Evolutionary conservation across 2,888 invertebrate species (phyloP).

Genomic region (Aleiodes testaceus): DNA sequence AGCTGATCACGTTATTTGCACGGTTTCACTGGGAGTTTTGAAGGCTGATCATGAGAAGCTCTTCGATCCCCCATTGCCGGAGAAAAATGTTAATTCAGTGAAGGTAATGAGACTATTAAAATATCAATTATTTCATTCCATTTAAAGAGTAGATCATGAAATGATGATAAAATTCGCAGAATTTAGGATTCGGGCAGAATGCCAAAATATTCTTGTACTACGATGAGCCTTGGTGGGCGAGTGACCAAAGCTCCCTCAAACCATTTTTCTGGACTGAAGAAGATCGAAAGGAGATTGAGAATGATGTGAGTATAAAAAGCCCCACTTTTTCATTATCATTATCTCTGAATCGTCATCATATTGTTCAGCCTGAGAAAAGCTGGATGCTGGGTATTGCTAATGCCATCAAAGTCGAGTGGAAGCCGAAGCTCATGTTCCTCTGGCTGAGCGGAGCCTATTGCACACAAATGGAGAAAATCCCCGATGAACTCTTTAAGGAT

Average conservation of each 20-base stretch:
- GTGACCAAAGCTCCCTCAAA: constrained; percentile 65
- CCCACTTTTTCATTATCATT: not conserved
- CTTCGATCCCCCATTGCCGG: constrained; percentile 77
- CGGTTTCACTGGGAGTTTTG: constrained; percentile 81
- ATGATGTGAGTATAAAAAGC: constrained; percentile 68
- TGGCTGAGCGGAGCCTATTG: constrained; percentile 81
- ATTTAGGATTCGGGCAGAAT: constrained; percentile 79
- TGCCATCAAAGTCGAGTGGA: constrained; percentile 77
- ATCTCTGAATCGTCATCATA: not conserved
- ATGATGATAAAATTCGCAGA: no score
- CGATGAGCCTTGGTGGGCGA: constrained; percentile 78
- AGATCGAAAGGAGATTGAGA: constrained; percentile 65
- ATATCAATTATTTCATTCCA: constrained; percentile 1
- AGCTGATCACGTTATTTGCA: constrained; percentile 80
- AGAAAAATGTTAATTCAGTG: constrained; percentile 76
- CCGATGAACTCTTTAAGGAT: constrained; percentile 74
- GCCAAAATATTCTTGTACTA: constrained; percentile 81
- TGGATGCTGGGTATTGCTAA: constrained; percentile 80
- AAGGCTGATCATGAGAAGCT: constrained; percentile 75
- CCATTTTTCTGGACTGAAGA: constrained; percentile 76
- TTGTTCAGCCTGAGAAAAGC: constrained; percentile 66
- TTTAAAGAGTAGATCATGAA: no score
- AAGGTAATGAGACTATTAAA: constrained; percentile 56
- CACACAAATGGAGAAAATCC: constrained; percentile 77
- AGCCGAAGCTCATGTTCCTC: constrained; percentile 77